Evolutionary conservation across 2,888 invertebrate genomes (phyloP), one percentile per base, ranked within the genome.

Genomic region (Gisinianus flammeolus): DNA sequence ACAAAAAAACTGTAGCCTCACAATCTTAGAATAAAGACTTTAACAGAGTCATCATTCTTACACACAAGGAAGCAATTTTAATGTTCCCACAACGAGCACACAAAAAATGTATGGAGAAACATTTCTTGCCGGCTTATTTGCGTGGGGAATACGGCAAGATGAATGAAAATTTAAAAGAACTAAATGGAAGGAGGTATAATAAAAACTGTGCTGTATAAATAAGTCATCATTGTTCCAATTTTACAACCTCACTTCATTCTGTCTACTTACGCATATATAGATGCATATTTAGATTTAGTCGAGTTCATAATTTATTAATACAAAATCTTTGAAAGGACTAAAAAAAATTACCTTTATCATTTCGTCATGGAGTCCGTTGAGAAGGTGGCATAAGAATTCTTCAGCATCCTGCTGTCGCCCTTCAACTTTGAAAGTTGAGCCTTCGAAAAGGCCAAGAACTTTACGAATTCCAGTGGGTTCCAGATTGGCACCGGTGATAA

Each of bases 371-470:
- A 98, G 91, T 31, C 94, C 94, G 88, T 97, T 98, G 30, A 98
- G 90, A 81, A 98, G 90, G 87, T 94, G 95, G 8, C 96, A 94
- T 1, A 98, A 90, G 88, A 98, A 97, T 87, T 98, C 98, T 87
- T 98, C 98, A 0, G 98, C 98, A 88, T 98, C 98, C 87, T 98
- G 97, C 87, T 98, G 98, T 26, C 95, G 90, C 0, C 96, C 97
- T 87, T 95, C 95, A 74, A 94, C 92, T 81, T 87, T 86, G 79
- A 87, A 87, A 64, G 92, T 90, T 81, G 91, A 91, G n/a, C 90
- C 90, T 28, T 83, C 83, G 0, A 84, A 70, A 10, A 82, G 78
- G 16, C 81, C 83, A 3, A 84, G 66, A 33, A 83, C 83, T 75
- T 82, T 82, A 3, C 84, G 82, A 74, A 84, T 83, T 71, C 82